These are phyloP conservation scores for Huso huso DNA, from an alignment of 2,797 vertebrate species.

Conservation along the genomic window DNA sequence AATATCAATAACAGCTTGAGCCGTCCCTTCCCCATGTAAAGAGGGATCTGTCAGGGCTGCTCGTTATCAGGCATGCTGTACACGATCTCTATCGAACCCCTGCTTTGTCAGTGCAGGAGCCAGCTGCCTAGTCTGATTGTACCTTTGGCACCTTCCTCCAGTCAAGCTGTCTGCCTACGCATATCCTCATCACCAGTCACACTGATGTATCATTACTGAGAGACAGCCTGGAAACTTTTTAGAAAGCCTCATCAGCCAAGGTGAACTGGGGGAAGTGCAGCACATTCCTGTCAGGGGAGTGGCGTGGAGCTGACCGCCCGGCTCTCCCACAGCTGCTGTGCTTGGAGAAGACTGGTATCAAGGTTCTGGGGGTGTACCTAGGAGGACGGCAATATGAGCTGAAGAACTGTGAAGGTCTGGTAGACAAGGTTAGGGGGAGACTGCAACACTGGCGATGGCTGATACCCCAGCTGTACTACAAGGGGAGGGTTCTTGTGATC, in stretches of 20 bases:
- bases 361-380: conserved; percentile 1
- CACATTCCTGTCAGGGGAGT: not conserved
- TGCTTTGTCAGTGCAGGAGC: too few species aligned
- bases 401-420: conserved; percentile 10
- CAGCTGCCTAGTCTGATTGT: too few species aligned
- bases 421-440: conserved; percentile 3
- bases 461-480: conserved; percentile 12
- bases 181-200: not conserved
- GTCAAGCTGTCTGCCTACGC: not conserved
- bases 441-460: conserved; percentile 7
- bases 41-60: conserved; percentile 10
- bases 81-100: too few species aligned
- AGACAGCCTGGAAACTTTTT: not conserved
- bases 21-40: not conserved
- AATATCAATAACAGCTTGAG: conserved; percentile 1
- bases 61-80: not conserved
- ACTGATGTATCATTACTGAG: not conserved
- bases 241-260: not conserved
- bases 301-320: not conserved
- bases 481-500: conserved; percentile 6
- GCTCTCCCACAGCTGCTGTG: not conserved
- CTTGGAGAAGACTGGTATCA: conserved; percentile 1
- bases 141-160: too few species aligned
- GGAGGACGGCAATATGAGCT: not conserved
- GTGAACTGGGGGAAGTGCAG: conserved; percentile 2